Percentiles rank a stretch among this genome's conserved stretches.
phyloP scores from a whole-genome alignment of 1,140 invertebrate genomes.

The Anastrepha ludens region DNA sequence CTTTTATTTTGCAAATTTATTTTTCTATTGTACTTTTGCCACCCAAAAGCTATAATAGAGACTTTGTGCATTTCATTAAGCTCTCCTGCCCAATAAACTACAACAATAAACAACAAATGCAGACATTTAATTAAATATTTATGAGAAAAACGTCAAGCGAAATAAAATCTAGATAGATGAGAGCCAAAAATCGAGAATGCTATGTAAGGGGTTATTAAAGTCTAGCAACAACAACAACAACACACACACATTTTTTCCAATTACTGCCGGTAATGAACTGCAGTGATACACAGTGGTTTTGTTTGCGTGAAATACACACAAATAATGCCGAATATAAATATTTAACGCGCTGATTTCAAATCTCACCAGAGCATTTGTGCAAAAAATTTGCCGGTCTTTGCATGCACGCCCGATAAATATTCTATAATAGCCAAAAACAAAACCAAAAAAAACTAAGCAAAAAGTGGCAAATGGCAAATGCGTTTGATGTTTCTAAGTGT shows the following conservation, averaged over 20 bases:
- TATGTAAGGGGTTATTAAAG: background rate
- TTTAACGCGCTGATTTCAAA: no score
- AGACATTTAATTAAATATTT: conserved; percentile 47
- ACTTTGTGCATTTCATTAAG: background rate
- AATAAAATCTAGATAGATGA: background rate
- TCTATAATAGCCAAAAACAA: no score
- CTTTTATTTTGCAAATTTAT: background rate
- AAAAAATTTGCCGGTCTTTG: no score
- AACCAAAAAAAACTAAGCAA: no score
- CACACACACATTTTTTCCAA: background rate
- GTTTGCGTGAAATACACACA: no score
- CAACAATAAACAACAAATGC: conserved; percentile 3
- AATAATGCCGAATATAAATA: no score
- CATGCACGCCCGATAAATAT: no score
- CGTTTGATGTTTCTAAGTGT: no score
- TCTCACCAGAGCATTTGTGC: no score
- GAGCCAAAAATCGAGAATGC: background rate
- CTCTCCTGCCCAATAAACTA: conserved; percentile 1
- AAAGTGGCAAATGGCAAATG: no score
- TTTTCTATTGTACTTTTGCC: background rate
- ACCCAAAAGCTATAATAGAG: background rate
- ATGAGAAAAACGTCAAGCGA: conserved; percentile 9
- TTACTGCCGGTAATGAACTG: background rate
- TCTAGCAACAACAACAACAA: background rate
- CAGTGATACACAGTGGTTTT: no score